Evolutionary conservation across 2,113 vertebrate species (phyloP), one percentile per base, ranked within the genome.

Genomic region (Toxotes jaculatrix): DNA sequence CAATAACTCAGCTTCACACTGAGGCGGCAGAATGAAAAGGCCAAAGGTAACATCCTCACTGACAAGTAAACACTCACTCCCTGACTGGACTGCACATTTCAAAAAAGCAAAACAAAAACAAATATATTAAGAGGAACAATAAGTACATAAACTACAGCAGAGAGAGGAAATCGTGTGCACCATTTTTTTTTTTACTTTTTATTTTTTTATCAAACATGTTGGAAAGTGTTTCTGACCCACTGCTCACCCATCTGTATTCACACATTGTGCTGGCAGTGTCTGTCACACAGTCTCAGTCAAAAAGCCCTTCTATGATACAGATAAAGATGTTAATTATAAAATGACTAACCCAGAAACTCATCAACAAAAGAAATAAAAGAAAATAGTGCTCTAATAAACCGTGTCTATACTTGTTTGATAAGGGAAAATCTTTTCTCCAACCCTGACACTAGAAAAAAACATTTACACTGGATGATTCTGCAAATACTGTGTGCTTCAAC

Each of bases 1-100:
- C 87, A 92, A 90, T 89, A 86, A 51, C 72, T 74, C 40, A 27
- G 69, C 67, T 47, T 77, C 65, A 73, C 55, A 45, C 45, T 7
- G 67, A 89, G 61, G 32, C 62, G 6, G 83, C 67, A 55, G 80
- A 21, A 51, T 43, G 74, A 83, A 83, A 80, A 82, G 71, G 79
- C 68, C 76, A 77, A 69, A 88, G 82, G 76, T 81, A 23, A 42
- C 57, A 32, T 68, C 78, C 51, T 61, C 7, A 0, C 42, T 38
- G 83, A 57, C 73, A 56, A 55, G 38, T 51, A 34, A 38, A 59
- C 45, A 32, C 23, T 56, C 47, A 2, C 12, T 63, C 14, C 1
- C 23, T 0, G 40, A 42, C 7, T 43, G 49, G 23, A 62, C 38
- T 0, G 2, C 14, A 12, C 43, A 38, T 55, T n/a, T 27, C 0